Evolutionary conservation across 2,888 invertebrate species (phyloP), one percentile per base, ranked within the genome.

Genomic region (Pilophorus perplexus): DNA sequence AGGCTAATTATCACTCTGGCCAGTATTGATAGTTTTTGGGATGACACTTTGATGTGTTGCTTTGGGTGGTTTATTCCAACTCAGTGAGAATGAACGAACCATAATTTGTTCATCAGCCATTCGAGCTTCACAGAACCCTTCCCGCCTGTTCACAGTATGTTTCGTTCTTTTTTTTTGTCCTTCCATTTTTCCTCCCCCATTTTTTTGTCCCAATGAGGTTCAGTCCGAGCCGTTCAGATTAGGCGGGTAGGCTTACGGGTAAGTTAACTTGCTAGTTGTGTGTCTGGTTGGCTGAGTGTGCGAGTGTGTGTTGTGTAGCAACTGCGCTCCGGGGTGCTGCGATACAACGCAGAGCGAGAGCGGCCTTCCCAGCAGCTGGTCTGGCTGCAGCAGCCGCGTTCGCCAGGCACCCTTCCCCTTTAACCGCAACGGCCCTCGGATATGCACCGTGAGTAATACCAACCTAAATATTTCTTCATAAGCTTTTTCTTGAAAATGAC

Each of bases 381-480:
- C 48, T 66, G 20, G 64, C 64, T 20, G 88, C 87, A 72, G 85
- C 87, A 73, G 85, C 86, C 67, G 86, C 85, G 70, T 81, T 82
- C 71, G 80, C 86, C 70, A 84, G 86, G 74, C 85, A 85, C 75
- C 85, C 85, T 48, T 81, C 84, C 70, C 85, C 86, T 40, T 77
- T 86, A 75, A 79, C 79, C 71, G 84, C 86, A 73, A 86, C 87
- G 77, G 84, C 82, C 76, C 91, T 90, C 83, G 90, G 92, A 77
- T 93, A 91, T 81, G 87, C 93, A 79, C 90, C 89, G 90, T 90
- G 86, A 89, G 90, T 90, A 85, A 52, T 57, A 55, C n/a, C 2
- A n/a, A 18, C n/a, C n/a, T n/a, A n/a, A n/a, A n/a, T n/a, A n/a
- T 55, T 12, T 18, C 20, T 55, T 55, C 20, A 55, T 55, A 14